Conservation (phyloP, 2,113 vertebrate genomes). For the Sardina pilchardus region DNA sequence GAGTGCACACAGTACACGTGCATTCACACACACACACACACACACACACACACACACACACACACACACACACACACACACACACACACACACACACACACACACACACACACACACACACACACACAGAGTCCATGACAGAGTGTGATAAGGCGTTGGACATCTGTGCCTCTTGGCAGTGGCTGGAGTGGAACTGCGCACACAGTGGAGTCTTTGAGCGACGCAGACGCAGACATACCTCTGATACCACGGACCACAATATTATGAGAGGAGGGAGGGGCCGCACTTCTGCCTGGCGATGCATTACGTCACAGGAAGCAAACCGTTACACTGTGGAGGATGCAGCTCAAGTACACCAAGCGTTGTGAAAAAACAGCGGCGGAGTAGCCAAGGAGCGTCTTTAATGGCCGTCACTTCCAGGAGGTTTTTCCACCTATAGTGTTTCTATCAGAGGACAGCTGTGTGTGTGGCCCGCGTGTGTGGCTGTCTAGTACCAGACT, state of each 20-base stretch:
- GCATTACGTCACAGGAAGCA: neutral
- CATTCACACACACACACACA: constrained; percentile 35
- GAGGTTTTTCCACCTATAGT: neutral
- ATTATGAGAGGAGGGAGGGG: neutral
- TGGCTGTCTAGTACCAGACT: constrained; percentile 67
- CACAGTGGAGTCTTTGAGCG: neutral
- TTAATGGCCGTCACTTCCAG: neutral
- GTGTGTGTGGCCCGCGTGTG: constrained; percentile 70
- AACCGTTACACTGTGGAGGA: neutral
- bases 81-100: constrained; percentile 15
- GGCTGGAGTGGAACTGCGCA: constrained; percentile 42
- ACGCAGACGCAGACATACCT: neutral
- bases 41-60: constrained; percentile 29
- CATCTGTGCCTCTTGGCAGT: constrained; percentile 53
- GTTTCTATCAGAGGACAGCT: constrained; percentile 15
- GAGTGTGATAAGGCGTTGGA: constrained; percentile 30
- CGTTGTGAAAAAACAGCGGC: neutral
- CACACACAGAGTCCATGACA: neutral
- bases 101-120: constrained; percentile 14
- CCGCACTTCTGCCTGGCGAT: neutral
- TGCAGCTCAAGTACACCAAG: neutral
- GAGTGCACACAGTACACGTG: neutral
- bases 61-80: constrained; percentile 35
- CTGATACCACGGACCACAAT: neutral
- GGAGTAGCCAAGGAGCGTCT: neutral